Percentiles rank a stretch among this genome's conserved stretches.
These are phyloP conservation scores for Carassius gibelio DNA, from an alignment of 2,113 vertebrate genomes.

Conservation along the genomic window DNA sequence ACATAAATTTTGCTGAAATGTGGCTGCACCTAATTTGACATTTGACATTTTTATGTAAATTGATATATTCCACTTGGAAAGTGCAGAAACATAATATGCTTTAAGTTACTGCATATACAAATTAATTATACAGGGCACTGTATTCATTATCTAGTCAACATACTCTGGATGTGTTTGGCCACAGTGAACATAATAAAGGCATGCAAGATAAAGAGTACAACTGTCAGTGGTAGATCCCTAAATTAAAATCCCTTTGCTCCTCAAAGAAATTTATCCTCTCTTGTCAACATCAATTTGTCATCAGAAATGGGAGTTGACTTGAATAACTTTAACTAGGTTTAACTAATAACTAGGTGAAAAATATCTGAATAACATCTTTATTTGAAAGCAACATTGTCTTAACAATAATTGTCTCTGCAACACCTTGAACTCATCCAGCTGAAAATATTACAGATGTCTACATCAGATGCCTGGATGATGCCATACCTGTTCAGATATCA, in stretches of 20 bases:
- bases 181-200: no score
- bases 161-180: not conserved
- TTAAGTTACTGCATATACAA: not conserved
- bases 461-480: constrained; percentile 33
- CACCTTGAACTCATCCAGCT: constrained; percentile 11
- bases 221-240: no score
- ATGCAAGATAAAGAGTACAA: no score
- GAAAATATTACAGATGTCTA: constrained; percentile 4
- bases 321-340: no score
- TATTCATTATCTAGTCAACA: not conserved
- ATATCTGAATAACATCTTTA: not conserved
- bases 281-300: not conserved
- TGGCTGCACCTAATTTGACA: no score
- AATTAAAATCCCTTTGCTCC: no score
- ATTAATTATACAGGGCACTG: not conserved
- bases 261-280: not conserved
- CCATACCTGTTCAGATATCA: constrained; percentile 47
- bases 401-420: constrained; percentile 9
- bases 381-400: not conserved
- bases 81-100: not conserved
- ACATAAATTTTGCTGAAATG: no score
- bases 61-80: not conserved
- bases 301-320: not conserved
- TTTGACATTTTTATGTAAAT: not conserved
- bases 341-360: not conserved